These are phyloP conservation scores for Enteromius mattozi DNA, from an alignment of 2,797 vertebrate species.

Conservation along the genomic window DNA sequence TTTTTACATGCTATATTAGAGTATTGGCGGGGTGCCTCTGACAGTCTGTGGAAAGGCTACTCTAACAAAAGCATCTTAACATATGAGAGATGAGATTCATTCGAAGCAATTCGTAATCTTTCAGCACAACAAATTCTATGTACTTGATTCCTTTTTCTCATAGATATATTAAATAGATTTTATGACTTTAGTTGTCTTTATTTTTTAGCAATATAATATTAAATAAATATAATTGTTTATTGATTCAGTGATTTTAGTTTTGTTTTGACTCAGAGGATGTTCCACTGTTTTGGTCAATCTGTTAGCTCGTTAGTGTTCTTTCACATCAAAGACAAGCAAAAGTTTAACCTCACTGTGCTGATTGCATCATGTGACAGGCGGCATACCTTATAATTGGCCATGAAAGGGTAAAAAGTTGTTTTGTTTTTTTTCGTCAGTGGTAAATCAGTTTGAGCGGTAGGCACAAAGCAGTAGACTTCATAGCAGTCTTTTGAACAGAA, in stretches of 20 bases:
- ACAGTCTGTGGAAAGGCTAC: constrained; percentile 54
- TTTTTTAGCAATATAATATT: background rate
- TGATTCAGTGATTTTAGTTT: background rate
- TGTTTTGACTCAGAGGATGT: background rate
- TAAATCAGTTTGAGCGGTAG: constrained; percentile 23
- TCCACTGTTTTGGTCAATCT: background rate
- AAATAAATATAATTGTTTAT: background rate
- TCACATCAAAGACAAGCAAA: constrained; percentile 32
- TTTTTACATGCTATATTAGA: constrained; percentile 67
- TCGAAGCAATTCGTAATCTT: constrained; percentile 32
- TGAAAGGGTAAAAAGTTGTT: background rate
- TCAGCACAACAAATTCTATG: constrained; percentile 25
- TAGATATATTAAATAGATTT: background rate
- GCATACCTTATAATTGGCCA: constrained; percentile 28
- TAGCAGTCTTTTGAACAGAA: constrained; percentile 22
- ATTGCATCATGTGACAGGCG: constrained; percentile 15
- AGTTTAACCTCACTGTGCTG: constrained; percentile 17
- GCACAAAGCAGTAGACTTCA: constrained; percentile 33
- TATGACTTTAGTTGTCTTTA: background rate
- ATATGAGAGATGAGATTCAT: constrained; percentile 47
- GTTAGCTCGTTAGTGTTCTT: constrained; percentile 29
- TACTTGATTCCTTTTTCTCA: background rate
- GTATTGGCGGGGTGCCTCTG: constrained; percentile 64
- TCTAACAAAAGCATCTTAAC: constrained; percentile 54
- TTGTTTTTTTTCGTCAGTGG: background rate